phyloP scores from a whole-genome alignment of 2,888 invertebrate genomes.

The Archips crataeganus region DNA sequence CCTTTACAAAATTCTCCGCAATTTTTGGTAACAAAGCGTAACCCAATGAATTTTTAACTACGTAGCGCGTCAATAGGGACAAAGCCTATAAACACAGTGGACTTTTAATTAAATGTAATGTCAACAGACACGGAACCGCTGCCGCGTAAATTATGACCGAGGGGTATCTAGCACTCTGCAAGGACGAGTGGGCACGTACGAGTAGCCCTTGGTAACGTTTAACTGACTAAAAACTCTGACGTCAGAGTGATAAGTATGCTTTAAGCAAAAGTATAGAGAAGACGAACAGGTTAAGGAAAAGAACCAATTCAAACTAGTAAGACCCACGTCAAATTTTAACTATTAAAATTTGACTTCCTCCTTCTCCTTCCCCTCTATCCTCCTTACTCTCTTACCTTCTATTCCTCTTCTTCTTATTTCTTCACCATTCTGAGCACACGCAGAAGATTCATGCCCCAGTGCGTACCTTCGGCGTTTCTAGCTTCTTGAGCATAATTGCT shows the following conservation, averaged over 20 bases:
- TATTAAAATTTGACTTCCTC: too few species aligned
- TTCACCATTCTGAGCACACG: too few species aligned
- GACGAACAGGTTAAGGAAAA: too few species aligned
- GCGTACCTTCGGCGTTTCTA: too few species aligned
- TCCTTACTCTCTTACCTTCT: too few species aligned
- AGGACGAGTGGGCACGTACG: slow-evolving; percentile 49
- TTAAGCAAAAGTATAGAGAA: too few species aligned
- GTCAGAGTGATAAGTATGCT: not conserved
- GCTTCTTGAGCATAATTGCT: too few species aligned
- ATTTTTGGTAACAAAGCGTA: slow-evolving; percentile 17
- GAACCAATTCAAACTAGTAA: too few species aligned
- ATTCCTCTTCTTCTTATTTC: too few species aligned
- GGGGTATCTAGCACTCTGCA: slow-evolving; percentile 47
- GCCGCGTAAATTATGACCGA: slow-evolving; percentile 59
- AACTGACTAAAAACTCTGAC: not conserved
- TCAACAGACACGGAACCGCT: slow-evolving; percentile 63
- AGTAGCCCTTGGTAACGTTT: not conserved
- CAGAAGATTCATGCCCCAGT: too few species aligned
- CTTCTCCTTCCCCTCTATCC: too few species aligned
- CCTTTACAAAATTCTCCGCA: not conserved
- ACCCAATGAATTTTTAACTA: slow-evolving; percentile 41
- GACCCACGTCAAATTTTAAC: too few species aligned
- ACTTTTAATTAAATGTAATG: slow-evolving; percentile 75
- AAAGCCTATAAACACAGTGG: slow-evolving; percentile 58
- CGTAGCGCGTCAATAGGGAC: slow-evolving; percentile 50